Percentiles rank a stretch among this genome's conserved stretches.
Evolutionary conservation across 1,140 invertebrate genomes (phyloP).

Genomic region (Drosophila ohnishii): DNA sequence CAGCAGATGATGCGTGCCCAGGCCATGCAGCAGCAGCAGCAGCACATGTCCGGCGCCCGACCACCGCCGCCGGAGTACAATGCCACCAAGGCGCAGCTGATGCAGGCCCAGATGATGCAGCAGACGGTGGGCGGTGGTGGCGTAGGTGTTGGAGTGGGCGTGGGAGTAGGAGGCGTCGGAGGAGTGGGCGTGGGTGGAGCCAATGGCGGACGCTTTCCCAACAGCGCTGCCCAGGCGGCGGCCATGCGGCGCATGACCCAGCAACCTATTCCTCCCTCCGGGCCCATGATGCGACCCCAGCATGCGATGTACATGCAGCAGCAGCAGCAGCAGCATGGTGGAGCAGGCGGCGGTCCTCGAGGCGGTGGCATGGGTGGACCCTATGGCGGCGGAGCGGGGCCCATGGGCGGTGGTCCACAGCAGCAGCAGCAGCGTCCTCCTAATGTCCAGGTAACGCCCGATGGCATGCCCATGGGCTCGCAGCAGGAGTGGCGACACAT

Average conservation of each 20-base stretch:
- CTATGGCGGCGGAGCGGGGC: conserved; percentile 69
- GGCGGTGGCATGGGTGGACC: conserved; percentile 83
- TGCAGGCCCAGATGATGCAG: conserved; percentile 84
- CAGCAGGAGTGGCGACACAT: conserved; percentile 88
- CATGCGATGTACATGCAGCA: conserved; percentile 84
- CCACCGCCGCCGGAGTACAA: conserved; percentile 91
- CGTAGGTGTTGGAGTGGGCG: conserved; percentile 72
- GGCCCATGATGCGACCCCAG: conserved; percentile 88
- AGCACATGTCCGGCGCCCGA: conserved; percentile 84
- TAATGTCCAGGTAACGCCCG: conserved; percentile 85
- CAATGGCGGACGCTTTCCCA: conserved; percentile 82
- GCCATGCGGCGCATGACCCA: conserved; percentile 86
- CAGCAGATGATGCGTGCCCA: conserved; percentile 82
- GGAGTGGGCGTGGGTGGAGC: conserved; percentile 75
- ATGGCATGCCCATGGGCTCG: conserved; percentile 85
- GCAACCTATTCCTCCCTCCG: conserved; percentile 88
- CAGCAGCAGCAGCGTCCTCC: conserved; percentile 83
- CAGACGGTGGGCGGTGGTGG: conserved; percentile 83
- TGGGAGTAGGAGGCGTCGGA: conserved; percentile 75
- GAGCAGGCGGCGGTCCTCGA: conserved; percentile 65
- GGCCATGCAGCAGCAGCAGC: conserved; percentile 83
- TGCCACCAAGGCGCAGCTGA: conserved; percentile 86
- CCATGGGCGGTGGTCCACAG: conserved; percentile 69
- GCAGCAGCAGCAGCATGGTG: conserved; percentile 83
- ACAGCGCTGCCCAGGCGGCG: conserved; percentile 84